phyloP scores from a whole-genome alignment of 2,113 vertebrate species.

The Lepus americanus region DNA sequence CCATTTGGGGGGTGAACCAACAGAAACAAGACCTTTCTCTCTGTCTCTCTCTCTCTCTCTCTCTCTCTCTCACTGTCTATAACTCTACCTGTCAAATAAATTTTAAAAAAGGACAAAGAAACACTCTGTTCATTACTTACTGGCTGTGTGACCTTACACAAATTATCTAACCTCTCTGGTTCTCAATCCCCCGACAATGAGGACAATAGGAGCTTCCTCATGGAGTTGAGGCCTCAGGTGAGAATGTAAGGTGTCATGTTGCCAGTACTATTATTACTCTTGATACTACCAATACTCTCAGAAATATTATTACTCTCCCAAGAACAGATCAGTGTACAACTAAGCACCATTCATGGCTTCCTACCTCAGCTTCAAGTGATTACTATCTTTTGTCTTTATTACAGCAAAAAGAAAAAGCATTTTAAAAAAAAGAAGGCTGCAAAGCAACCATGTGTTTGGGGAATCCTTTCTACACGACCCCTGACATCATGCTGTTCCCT shows the following conservation, averaged over 20 bases:
- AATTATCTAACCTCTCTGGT: background rate
- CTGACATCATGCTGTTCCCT: background rate
- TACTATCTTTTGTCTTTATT: slow-evolving; percentile 51
- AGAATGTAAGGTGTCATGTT: background rate
- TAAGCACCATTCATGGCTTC: background rate
- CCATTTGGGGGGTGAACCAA: no score
- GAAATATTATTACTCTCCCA: background rate
- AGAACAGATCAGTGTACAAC: slow-evolving; percentile 13
- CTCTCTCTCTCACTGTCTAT: no score
- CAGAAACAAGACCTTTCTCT: no score
- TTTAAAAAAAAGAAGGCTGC: background rate
- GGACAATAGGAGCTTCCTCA: background rate
- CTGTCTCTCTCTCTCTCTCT: no score
- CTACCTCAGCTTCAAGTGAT: background rate
- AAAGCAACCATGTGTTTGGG: background rate
- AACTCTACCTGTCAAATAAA: no score
- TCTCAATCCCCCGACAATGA: background rate
- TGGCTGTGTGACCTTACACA: background rate
- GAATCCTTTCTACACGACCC: background rate
- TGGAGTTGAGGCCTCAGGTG: background rate
- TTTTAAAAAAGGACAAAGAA: background rate
- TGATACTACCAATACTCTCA: no score
- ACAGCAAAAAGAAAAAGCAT: slow-evolving; percentile 24
- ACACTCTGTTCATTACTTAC: background rate
- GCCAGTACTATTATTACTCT: background rate